Evolutionary conservation across 2,113 vertebrate genomes (phyloP).

Genomic region (Pao palembangensis): DNA sequence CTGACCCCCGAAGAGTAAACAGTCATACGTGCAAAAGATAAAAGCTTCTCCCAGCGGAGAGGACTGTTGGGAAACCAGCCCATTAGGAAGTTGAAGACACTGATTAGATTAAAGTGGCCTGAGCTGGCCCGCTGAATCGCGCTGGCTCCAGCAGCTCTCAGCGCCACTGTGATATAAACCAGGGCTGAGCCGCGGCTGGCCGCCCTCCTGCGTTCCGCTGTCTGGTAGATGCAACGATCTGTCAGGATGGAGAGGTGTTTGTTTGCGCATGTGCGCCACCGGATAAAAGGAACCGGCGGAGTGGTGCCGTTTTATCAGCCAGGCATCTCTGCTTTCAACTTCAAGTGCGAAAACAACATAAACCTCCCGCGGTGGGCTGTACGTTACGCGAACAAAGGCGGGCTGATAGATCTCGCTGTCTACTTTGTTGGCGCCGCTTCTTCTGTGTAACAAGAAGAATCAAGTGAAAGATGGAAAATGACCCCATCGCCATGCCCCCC

Average conservation of each 20-base stretch:
- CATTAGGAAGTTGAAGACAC: constrained; percentile 60
- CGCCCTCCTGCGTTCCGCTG: constrained; percentile 24
- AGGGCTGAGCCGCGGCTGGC: constrained; percentile 5
- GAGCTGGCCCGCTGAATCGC: constrained; percentile 45
- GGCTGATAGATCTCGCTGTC: constrained; percentile 20
- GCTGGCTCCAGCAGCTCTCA: constrained; percentile 46
- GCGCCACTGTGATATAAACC: constrained; percentile 13
- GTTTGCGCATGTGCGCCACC: constrained; percentile 15
- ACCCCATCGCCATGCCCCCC: background rate
- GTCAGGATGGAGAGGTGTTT: too few relatives aligned
- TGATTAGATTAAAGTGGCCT: constrained; percentile 58
- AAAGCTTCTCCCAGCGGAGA: constrained; percentile 46
- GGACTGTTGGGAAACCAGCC: constrained; percentile 47
- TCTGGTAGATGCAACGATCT: constrained; percentile 17
- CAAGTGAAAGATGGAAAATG: constrained; percentile 45
- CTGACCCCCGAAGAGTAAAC: constrained; percentile 58
- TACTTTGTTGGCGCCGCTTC: constrained; percentile 14
- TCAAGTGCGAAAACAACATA: constrained; percentile 39
- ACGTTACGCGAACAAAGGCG: constrained; percentile 27
- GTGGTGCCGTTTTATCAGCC: constrained; percentile 56
- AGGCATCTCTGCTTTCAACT: constrained; percentile 50
- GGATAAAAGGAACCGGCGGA: constrained; percentile 46
- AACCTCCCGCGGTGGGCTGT: constrained; percentile 49
- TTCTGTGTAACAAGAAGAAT: constrained; percentile 35
- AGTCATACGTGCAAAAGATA: constrained; percentile 47